Evolutionary conservation across 1,140 invertebrate species (phyloP).

Genomic region (Halyomorpha halys): DNA sequence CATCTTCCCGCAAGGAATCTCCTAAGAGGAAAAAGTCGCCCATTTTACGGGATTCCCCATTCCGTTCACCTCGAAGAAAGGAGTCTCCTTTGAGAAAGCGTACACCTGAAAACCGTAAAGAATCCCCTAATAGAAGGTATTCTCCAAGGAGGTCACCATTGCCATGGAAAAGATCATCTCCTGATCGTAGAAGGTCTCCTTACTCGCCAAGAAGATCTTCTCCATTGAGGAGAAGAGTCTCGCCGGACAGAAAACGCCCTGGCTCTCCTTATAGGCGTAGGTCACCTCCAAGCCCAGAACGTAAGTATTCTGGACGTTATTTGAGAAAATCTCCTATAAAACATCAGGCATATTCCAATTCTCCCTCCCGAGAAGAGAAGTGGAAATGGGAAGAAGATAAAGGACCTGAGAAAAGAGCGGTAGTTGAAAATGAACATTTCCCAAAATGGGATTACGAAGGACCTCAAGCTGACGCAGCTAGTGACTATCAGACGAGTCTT

Average conservation of each 20-base stretch:
- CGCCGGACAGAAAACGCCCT: not conserved
- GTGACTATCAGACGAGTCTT: conserved; percentile 29
- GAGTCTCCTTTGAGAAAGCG: conserved; percentile 15
- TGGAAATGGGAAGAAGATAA: conserved; percentile 16
- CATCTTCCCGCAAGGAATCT: not conserved
- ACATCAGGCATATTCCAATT: not conserved
- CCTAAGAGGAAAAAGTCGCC: conserved; percentile 9
- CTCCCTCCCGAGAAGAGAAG: conserved; percentile 1
- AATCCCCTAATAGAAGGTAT: not conserved
- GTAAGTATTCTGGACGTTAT: not conserved
- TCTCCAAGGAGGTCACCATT: not conserved
- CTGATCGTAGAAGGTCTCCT: conserved; percentile 17
- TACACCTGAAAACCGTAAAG: not conserved
- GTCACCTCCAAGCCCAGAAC: not conserved
- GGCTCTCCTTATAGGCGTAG: not conserved
- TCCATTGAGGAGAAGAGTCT: conserved; percentile 12
- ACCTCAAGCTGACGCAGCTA: not conserved
- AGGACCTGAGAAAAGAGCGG: not conserved
- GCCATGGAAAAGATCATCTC: not conserved
- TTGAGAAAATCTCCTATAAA: conserved; percentile 8
- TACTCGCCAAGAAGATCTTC: conserved; percentile 15
- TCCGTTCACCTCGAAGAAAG: not conserved
- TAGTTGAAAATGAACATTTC: not conserved
- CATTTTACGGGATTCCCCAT: not conserved
- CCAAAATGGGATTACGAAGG: conserved; percentile 6